Evolutionary conservation across 2,113 vertebrate species (phyloP).

Genomic region (cat (Felis catus)): F.catus_Fca126_mat1.0 CM031412.1:103081501-103082000

Average conservation of each 20-base stretch:
- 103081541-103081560: neutral
- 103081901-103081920: neutral
- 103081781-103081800: too few relatives aligned
- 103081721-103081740: too few relatives aligned
- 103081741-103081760: too few relatives aligned
- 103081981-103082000: neutral
- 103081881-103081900: neutral
- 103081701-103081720: too few relatives aligned
- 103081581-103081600: neutral
- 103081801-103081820: too few relatives aligned
- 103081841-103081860: too few relatives aligned
- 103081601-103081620: neutral
- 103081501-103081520: neutral
- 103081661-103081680: neutral
- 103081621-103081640: rapidly evolving
- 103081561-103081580: neutral
- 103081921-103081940: neutral
- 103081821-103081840: too few relatives aligned
- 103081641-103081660: neutral
- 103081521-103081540: neutral
- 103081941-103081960: neutral
- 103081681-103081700: too few relatives aligned
- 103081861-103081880: too few relatives aligned
- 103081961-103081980: neutral
- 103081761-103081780: too few relatives aligned